Conservation (phyloP, 2,113 vertebrate species). For the Mionectes macconnelli region DNA sequence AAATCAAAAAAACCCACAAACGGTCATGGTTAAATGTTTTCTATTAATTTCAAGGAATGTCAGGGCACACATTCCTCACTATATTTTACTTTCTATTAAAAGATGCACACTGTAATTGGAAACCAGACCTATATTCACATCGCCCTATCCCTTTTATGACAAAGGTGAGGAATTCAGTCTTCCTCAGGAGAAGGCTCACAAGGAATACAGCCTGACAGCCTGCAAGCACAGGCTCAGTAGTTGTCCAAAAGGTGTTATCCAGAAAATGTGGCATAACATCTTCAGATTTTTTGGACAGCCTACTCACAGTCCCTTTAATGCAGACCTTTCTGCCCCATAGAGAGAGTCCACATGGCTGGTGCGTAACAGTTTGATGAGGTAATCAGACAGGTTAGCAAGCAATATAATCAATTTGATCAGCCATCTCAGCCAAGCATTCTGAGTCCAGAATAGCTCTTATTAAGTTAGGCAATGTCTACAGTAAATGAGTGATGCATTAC, state of each 20-base stretch:
- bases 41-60: neutral
- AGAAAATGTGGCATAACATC: rapidly evolving
- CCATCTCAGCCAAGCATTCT: rapidly evolving
- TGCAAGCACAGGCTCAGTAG: neutral
- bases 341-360: neutral
- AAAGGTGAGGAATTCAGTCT: neutral
- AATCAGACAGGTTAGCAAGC: neutral
- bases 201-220: neutral
- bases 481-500: neutral
- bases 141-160: neutral
- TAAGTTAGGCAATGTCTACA: neutral
- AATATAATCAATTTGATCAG: neutral
- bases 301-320: neutral
- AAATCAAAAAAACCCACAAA: neutral
- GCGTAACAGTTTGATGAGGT: neutral
- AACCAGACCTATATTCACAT: neutral
- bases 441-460: neutral
- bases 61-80: neutral
- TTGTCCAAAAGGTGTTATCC: neutral
- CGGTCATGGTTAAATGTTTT: neutral
- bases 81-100: neutral
- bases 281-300: neutral
- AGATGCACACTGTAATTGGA: neutral
- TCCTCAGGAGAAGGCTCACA: neutral
- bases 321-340: neutral